A percentile compares a stretch with the other conserved stretches of the same genome.
Conservation (phyloP, 2,888 invertebrate genomes). For the Trisateles emortualis region DNA sequence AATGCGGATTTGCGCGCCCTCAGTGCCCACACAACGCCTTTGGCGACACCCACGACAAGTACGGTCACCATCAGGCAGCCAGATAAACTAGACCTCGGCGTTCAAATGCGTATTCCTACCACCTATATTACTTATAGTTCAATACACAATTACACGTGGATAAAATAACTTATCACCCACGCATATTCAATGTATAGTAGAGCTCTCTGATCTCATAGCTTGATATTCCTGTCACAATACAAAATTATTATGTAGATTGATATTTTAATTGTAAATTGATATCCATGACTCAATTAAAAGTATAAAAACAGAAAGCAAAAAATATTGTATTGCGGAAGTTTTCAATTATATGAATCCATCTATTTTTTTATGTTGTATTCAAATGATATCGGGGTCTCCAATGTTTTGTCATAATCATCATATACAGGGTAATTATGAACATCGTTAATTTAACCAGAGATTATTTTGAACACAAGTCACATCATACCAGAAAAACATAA, state of each 20-base stretch:
- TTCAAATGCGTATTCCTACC: constrained; percentile 27
- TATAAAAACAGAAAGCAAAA: constrained; percentile 42
- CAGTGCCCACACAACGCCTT: constrained; percentile 58
- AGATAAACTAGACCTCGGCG: constrained; percentile 35
- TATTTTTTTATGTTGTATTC: constrained; percentile 29
- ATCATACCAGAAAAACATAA: no score
- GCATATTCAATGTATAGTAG: constrained; percentile 39
- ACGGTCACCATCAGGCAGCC: constrained; percentile 37
- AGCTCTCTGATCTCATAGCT: constrained; percentile 71
- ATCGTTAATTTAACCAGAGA: no score
- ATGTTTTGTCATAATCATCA: not conserved
- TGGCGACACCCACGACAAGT: constrained; percentile 58
- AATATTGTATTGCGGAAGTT: constrained; percentile 40
- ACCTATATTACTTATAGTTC: constrained; percentile 32
- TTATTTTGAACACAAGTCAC: no score
- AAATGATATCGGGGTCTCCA: constrained; percentile 23
- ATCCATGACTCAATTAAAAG: constrained; percentile 49
- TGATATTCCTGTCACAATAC: constrained; percentile 66
- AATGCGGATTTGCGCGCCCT: constrained; percentile 78
- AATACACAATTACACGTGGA: constrained; percentile 48
- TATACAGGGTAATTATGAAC: not conserved
- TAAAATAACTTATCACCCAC: constrained; percentile 59
- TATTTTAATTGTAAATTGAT: constrained; percentile 74
- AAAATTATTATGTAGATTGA: constrained; percentile 63
- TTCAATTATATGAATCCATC: constrained; percentile 33